These are phyloP conservation scores for Drosophila azteca DNA, from an alignment of 1,140 invertebrate species.

Conservation along the genomic window DNA sequence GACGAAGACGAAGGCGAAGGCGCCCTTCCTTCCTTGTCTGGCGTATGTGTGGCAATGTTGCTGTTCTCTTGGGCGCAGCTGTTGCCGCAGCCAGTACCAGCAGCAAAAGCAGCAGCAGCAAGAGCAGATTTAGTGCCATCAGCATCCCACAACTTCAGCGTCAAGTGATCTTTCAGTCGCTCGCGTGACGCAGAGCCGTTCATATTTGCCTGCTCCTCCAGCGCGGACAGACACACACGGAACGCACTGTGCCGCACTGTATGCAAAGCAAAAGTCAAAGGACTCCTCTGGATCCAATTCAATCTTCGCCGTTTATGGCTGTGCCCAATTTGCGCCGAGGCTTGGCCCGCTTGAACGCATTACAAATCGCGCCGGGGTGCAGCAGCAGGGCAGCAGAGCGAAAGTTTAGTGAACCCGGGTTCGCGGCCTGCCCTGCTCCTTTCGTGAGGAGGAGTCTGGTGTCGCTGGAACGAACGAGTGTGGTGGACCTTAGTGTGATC, in stretches of 20 bases:
- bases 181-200: constrained; percentile 62
- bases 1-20: no score
- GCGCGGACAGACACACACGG: constrained; percentile 18
- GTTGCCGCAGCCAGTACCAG: constrained; percentile 9
- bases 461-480: constrained; percentile 8
- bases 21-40: constrained; percentile 50
- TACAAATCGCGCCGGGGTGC: constrained; percentile 64
- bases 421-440: constrained; percentile 34
- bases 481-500: constrained; percentile 1
- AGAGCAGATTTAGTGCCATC: constrained; percentile 34
- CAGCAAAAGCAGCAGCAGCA: constrained; percentile 34
- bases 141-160: constrained; percentile 33
- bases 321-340: constrained; percentile 35
- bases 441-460: constrained; percentile 11
- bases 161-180: constrained; percentile 63
- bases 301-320: background rate
- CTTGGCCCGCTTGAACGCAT: constrained; percentile 64
- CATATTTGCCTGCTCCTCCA: constrained; percentile 62
- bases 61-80: constrained; percentile 25
- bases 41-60: constrained; percentile 48
- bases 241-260: constrained; percentile 12
- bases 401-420: constrained; percentile 65
- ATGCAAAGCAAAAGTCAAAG: constrained; percentile 31
- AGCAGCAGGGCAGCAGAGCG: constrained; percentile 26
- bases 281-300: constrained; percentile 28